phyloP scores from a whole-genome alignment of 2,797 vertebrate genomes.

The Ciconia nigra region DNA sequence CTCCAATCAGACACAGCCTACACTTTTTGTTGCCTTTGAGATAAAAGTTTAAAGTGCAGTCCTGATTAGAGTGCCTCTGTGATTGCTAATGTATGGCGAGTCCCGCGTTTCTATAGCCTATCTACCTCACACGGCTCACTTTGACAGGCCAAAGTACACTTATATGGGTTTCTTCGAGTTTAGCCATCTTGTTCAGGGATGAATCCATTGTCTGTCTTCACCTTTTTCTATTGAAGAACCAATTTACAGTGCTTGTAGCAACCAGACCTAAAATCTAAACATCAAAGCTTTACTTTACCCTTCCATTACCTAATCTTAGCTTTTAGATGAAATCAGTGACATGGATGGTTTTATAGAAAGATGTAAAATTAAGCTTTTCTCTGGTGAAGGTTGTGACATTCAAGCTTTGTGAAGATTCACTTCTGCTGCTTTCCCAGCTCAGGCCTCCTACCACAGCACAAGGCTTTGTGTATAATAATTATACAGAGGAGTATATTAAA shows the following conservation, averaged over 20 bases:
- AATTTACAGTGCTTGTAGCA: not conserved
- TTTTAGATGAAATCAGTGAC: not conserved
- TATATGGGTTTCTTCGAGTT: not conserved
- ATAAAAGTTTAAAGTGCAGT: constrained; percentile 25
- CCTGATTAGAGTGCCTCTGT: constrained; percentile 51
- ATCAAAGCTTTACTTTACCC: constrained; percentile 22
- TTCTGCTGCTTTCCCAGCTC: not conserved
- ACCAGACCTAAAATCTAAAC: constrained; percentile 39
- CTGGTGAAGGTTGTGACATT: not conserved
- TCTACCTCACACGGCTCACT: not conserved
- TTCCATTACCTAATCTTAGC: constrained; percentile 1
- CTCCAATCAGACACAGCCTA: constrained; percentile 47
- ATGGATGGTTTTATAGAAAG: not conserved
- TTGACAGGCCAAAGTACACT: not conserved
- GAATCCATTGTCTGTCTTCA: constrained; percentile 5
- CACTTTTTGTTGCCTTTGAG: constrained; percentile 32
- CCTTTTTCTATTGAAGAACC: not conserved
- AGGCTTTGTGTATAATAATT: not conserved
- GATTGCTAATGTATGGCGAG: constrained; percentile 17
- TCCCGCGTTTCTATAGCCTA: not conserved
- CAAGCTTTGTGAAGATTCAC: not conserved
- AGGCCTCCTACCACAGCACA: not conserved
- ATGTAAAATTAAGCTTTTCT: not conserved
- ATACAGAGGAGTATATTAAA: not conserved
- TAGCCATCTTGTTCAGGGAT: not conserved